Evolutionary conservation across 2,113 vertebrate species (phyloP).

Genomic region (Barnardius zonarius): DNA sequence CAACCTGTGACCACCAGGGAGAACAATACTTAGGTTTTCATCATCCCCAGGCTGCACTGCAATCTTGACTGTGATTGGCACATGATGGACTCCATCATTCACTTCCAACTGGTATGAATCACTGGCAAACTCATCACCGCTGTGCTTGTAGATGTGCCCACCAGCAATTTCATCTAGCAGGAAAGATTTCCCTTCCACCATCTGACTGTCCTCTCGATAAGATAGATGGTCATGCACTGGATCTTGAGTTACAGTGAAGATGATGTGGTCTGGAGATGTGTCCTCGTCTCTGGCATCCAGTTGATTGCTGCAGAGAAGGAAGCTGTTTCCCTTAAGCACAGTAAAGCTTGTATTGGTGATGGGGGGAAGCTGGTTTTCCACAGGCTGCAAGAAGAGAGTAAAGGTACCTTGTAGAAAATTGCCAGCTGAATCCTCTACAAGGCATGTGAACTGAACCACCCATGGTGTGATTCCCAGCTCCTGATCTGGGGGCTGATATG

Average conservation of each 20-base stretch:
- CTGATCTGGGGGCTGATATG: constrained; percentile 57
- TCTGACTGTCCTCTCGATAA: constrained; percentile 75
- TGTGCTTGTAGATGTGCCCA: constrained; percentile 70
- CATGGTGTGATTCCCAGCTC: constrained; percentile 55
- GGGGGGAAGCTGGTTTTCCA: constrained; percentile 62
- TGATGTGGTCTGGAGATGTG: constrained; percentile 78
- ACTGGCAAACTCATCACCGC: constrained; percentile 12
- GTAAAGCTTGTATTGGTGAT: constrained; percentile 69
- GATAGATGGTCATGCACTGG: constrained; percentile 75
- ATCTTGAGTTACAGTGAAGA: constrained; percentile 72
- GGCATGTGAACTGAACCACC: constrained; percentile 68
- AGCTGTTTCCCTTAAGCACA: constrained; percentile 45
- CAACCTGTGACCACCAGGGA: neutral
- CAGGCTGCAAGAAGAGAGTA: constrained; percentile 66
- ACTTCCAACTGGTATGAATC: constrained; percentile 66
- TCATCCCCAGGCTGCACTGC: constrained; percentile 43
- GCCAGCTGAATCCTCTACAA: constrained; percentile 63
- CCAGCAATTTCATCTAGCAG: constrained; percentile 75
- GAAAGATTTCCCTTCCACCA: constrained; percentile 80
- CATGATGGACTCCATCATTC: constrained; percentile 57
- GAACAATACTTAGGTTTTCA: constrained; percentile 27
- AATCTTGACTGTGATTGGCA: constrained; percentile 59
- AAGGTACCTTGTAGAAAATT: constrained; percentile 63
- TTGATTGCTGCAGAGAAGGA: constrained; percentile 68
- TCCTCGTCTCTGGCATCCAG: constrained; percentile 81